Base-by-base conservation (phyloP, 2,888 invertebrate species). In the Drosophila neonasuta region DNA sequence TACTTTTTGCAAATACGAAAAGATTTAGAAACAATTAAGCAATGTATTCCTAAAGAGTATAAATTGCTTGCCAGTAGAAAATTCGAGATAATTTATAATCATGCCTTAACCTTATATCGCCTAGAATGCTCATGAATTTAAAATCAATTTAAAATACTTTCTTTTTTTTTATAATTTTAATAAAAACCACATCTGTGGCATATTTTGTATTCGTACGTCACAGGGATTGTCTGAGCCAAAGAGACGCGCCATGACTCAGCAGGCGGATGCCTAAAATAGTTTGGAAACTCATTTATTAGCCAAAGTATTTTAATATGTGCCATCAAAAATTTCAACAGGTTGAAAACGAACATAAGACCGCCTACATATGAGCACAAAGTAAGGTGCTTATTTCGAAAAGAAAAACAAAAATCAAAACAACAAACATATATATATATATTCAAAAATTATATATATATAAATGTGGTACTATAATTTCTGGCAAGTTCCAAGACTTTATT, bases 221-320 rank as follows among this genome's bases (percentile, higher is more conserved):
- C 39, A 9, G 30, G n/a, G 5, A 6, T 55, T 45, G 63, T 68
- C 66, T 79, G 62, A 65, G 63, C 60, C 51, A 71, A 71, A 59
- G 68, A 73, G 77, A 68, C 73, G 65, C 63, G 56, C 17, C 73
- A 49, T 81, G 85, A 81, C 65, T 81, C 85, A 85, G 85, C 82
- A 75, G 48, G 46, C 65, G 50, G 61, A 61, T 79, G 59, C 66
- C 62, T 17, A 68, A 81, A 85, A 81, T 81, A 81, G 68, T 75
- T 77, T 20, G 15, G 29, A 68, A 79, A 75, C 71, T 80, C 81
- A 80, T 81, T 74, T 71, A 64, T 51, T 51, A 60, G 67, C 52
- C 51, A 70, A 80, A 70, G 68, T 67, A 80, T 80, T 80, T 75
- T 65, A 69, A 78, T 83, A 75, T 44, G 54, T 46, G 65, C 51